A percentile compares a stretch with the other conserved stretches of the same genome.
Evolutionary conservation across 2,888 invertebrate species (phyloP).

Genomic region (Lobophora halterata): DNA sequence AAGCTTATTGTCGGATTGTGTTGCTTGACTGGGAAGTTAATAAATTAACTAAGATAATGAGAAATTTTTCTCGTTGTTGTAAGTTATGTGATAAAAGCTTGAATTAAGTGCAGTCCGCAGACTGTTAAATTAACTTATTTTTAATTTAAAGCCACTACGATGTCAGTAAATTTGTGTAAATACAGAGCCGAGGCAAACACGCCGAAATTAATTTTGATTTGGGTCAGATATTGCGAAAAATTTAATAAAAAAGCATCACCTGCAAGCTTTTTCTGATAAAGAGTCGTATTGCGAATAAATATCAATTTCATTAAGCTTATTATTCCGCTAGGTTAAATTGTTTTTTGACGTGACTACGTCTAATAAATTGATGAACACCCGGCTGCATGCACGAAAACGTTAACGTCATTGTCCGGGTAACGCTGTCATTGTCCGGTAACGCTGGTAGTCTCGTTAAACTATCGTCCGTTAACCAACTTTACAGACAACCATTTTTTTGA

Average conservation of each 20-base stretch:
- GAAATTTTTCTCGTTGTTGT: slow-evolving; percentile 19
- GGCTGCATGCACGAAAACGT: too few species aligned
- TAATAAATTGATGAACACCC: too few species aligned
- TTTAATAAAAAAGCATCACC: slow-evolving; percentile 70
- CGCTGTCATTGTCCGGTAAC: too few species aligned
- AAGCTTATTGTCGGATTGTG: too few species aligned
- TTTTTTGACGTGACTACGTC: too few species aligned
- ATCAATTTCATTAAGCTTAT: slow-evolving; percentile 3
- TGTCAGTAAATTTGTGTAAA: slow-evolving; percentile 34
- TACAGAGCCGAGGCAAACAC: slow-evolving; percentile 38
- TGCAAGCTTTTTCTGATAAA: slow-evolving; percentile 43
- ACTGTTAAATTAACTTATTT: slow-evolving; percentile 43
- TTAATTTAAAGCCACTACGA: slow-evolving; percentile 35
- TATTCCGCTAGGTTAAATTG: too few species aligned
- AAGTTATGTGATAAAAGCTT: slow-evolving; percentile 27
- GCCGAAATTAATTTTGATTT: slow-evolving; percentile 58
- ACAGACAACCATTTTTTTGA: too few species aligned
- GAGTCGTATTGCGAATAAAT: slow-evolving; percentile 27
- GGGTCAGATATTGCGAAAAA: slow-evolving; percentile 48
- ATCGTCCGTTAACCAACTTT: too few species aligned
- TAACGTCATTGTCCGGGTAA: too few species aligned
- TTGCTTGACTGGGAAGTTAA: neutral
- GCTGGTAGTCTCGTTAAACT: too few species aligned
- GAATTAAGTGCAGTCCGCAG: slow-evolving; percentile 20
- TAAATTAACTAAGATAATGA: slow-evolving; percentile 6